Percentiles rank a stretch among this genome's conserved stretches.
These are phyloP conservation scores for Chaetoderma sp. DNA, from an alignment of 2,888 invertebrate species.

Conservation along the genomic window DNA sequence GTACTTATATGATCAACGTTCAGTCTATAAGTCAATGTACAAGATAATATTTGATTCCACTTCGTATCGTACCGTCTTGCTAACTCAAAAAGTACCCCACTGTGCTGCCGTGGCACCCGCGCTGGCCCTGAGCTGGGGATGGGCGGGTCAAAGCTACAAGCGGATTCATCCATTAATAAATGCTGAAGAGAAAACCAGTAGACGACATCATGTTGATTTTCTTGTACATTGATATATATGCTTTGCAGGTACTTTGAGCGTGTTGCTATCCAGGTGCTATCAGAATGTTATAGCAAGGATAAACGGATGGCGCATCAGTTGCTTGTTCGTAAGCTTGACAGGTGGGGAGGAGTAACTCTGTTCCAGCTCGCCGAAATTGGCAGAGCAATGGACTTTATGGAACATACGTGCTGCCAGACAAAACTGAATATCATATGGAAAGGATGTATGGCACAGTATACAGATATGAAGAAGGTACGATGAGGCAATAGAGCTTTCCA, in stretches of 20 bases:
- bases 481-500: no score
- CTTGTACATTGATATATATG: background rate
- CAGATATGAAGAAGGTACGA: conserved; percentile 49
- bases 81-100: no score
- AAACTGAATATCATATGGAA: conserved; percentile 69
- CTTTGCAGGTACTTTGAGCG: conserved; percentile 58
- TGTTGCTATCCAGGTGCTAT: conserved; percentile 59
- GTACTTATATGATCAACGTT: no score
- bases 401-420: conserved; percentile 66
- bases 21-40: no score
- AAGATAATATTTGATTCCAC: no score
- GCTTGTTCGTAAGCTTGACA: conserved; percentile 51
- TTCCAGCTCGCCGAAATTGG: conserved; percentile 61
- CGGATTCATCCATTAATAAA: no score
- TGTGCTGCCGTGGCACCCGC: no score
- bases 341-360: conserved; percentile 60
- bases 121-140: no score
- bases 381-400: conserved; percentile 66
- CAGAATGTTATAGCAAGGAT: conserved; percentile 61
- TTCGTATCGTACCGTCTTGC: no score
- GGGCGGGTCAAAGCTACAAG: no score
- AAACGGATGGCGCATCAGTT: conserved; percentile 57
- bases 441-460: conserved; percentile 66
- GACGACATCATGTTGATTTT: no score
- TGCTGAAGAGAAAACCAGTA: no score